Conservation (phyloP, 2,797 vertebrate species). For the Lycodopsis pacificus region DNA sequence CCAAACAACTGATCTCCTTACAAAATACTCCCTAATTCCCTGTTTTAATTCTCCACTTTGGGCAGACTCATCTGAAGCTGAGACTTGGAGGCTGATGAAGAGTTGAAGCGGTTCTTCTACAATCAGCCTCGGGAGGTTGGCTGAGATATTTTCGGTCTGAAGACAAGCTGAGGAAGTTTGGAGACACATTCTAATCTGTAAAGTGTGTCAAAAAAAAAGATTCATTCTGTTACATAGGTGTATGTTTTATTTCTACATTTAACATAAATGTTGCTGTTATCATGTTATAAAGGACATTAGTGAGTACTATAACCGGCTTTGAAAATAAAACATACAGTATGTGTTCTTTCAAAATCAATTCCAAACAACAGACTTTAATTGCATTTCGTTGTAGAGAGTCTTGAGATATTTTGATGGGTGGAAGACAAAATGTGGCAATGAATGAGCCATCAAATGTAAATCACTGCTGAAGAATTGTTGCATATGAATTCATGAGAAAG, state of each 20-base stretch:
- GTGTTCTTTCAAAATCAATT: background rate
- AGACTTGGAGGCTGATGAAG: slow-evolving; percentile 4
- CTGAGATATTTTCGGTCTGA: slow-evolving; percentile 1
- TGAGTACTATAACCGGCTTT: too few species aligned
- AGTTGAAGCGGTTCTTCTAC: slow-evolving; percentile 21
- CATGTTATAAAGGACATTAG: background rate
- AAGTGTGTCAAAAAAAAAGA: slow-evolving; percentile 13
- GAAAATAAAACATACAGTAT: background rate
- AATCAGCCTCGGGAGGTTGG: slow-evolving; percentile 20
- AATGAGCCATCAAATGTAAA: slow-evolving; percentile 21
- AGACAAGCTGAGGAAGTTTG: slow-evolving; percentile 1
- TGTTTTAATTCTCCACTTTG: slow-evolving; percentile 51
- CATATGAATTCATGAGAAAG: slow-evolving; percentile 28
- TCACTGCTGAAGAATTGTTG: slow-evolving; percentile 29
- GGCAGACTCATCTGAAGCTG: slow-evolving; percentile 29
- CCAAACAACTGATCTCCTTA: slow-evolving; percentile 53
- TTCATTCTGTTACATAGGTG: background rate
- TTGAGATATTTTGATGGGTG: background rate
- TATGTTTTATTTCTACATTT: background rate
- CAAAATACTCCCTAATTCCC: slow-evolving; percentile 69
- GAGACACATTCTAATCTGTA: slow-evolving; percentile 6
- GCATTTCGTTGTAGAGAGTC: background rate
- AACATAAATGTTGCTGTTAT: background rate
- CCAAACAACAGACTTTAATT: background rate
- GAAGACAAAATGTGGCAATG: background rate